Base-by-base conservation (phyloP, 2,888 invertebrate species). In the Drosophila vallismaia region DNA sequence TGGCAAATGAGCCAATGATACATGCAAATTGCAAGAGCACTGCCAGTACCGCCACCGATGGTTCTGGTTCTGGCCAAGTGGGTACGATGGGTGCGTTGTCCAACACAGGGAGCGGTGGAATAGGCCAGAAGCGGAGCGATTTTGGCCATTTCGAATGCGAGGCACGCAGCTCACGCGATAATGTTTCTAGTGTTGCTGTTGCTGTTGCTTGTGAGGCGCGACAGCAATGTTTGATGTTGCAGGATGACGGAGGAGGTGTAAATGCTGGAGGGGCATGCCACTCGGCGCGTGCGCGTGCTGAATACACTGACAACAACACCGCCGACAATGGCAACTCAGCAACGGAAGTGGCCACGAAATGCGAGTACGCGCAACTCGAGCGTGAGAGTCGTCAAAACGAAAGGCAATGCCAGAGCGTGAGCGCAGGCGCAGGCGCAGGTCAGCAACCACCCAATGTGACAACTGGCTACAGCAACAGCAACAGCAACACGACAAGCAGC, bases 261-360 rank as follows among this genome's bases (percentile, higher is more conserved):
- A 55, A 33, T 38, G 14, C 38, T 38, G 4, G 8, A 48, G 53
- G 44, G 46, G 74, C 74, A 70, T 75, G 75, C 80, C 82, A 81
- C 71, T 66, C 72, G 66, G 88, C 79, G 85, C 79, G 72, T 74
- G 87, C 83, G 86, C 79, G 86, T 77, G 88, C 87, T 81, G 81
- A 82, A 80, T 85, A 79, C 86, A 79, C 57, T 72, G 64, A 74
- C 71, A 77, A 44, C 24, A 36, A 33, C 14, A 54, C 40, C 46
- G 38, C 29, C 42, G 46, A 48, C 62, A 68, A 19, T 55, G 26
- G 40, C 62, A 59, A 52, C 38, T 33, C 59, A 67, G 77, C 73
- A 88, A 74, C 89, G 88, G 89, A 89, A 89, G 82, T 82, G 68
- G 75, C 55, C 63, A 85, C 64, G 66, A 85, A 84, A 63, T 76